A percentile compares a stretch with the other conserved stretches of the same genome.
phyloP scores from a whole-genome alignment of 2,888 invertebrate species.

The Andricus quercusramuli region DNA sequence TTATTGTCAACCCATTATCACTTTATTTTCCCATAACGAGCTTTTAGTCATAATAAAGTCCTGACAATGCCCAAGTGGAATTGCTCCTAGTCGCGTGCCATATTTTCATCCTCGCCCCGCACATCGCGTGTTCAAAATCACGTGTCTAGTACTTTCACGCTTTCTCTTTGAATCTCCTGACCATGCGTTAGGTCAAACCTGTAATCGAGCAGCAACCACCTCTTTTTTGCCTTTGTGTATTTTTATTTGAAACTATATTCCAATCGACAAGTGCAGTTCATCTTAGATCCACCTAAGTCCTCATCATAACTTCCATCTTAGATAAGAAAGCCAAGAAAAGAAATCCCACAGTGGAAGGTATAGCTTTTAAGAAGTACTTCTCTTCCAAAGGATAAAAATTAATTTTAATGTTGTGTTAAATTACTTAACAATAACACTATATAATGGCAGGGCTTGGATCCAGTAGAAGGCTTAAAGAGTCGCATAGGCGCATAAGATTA shows the following conservation, averaged over 20 bases:
- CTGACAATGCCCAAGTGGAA: slow-evolving; percentile 8
- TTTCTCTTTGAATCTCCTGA: slow-evolving; percentile 10
- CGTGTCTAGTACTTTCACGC: slow-evolving; percentile 19
- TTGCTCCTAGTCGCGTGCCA: slow-evolving; percentile 20
- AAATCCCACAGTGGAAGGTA: background rate
- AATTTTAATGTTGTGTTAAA: background rate
- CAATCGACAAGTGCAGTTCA: no score
- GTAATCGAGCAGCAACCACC: slow-evolving; percentile 1
- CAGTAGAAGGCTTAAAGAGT: no score
- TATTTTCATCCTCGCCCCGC: background rate
- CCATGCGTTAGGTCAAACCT: slow-evolving; percentile 4
- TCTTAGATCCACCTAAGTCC: background rate
- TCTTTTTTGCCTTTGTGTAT: slow-evolving; percentile 22
- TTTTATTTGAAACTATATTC: slow-evolving; percentile 32
- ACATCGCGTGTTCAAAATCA: slow-evolving; percentile 27
- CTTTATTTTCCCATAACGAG: background rate
- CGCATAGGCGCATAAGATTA: no score
- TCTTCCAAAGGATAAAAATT: background rate
- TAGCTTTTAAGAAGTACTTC: background rate
- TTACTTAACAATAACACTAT: no score
- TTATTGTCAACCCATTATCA: slow-evolving; percentile 6
- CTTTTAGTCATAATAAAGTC: background rate
- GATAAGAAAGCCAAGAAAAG: background rate
- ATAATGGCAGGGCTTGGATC: no score
- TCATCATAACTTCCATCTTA: background rate